Evolutionary conservation across 92 coral and sea anemone species (phyloP).

Genomic region (Porites cylindrica): DNA sequence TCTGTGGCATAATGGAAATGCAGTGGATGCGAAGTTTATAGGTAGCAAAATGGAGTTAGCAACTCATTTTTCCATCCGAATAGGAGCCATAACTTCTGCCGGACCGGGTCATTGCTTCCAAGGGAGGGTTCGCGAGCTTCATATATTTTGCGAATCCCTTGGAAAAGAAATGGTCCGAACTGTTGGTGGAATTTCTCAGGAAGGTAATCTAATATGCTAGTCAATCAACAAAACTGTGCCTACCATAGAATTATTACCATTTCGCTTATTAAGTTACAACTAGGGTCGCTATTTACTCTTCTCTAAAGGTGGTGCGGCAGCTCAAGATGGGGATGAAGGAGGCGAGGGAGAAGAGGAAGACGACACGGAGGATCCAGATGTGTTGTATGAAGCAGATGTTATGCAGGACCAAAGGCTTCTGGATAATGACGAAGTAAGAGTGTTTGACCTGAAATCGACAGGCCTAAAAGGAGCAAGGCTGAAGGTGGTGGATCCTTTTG

Average conservation of each 20-base stretch:
- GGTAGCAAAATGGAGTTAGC: constrained; percentile 70
- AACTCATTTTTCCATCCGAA: constrained; percentile 66
- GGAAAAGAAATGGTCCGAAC: constrained; percentile 63
- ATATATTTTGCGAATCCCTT: constrained; percentile 67
- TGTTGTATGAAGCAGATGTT: constrained; percentile 76
- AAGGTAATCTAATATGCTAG: constrained; percentile 31
- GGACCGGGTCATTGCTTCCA: constrained; percentile 46
- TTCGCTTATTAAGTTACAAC: too few relatives aligned
- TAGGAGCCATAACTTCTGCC: constrained; percentile 49
- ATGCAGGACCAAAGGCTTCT: constrained; percentile 72
- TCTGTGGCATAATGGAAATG: constrained; percentile 85
- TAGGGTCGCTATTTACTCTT: too few relatives aligned
- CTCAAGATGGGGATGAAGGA: constrained; percentile 33
- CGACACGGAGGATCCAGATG: constrained; percentile 54
- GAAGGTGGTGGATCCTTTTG: constrained; percentile 62
- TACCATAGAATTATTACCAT: too few relatives aligned
- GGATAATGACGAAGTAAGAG: constrained; percentile 75
- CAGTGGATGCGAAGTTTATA: constrained; percentile 62
- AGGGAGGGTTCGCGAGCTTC: constrained; percentile 69
- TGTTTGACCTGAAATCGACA: constrained; percentile 44
- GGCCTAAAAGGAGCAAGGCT: background rate
- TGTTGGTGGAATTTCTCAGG: constrained; percentile 68
- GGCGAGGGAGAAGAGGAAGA: constrained; percentile 60
- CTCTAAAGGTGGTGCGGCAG: constrained; percentile 38
- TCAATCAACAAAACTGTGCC: background rate